phyloP scores from a whole-genome alignment of 1,140 invertebrate genomes.

The Calephelis nemesis region DNA sequence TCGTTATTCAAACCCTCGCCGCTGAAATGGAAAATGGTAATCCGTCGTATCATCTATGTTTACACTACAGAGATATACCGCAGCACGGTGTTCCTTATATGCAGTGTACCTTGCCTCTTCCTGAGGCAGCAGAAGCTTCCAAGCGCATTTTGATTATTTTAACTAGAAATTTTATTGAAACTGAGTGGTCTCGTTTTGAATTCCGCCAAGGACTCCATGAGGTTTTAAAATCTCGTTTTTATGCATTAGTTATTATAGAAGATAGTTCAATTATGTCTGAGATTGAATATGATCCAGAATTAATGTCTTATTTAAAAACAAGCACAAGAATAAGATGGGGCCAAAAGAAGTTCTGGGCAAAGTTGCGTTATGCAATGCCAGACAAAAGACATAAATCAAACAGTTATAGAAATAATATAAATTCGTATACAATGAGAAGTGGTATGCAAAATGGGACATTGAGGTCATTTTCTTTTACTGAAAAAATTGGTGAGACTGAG shows the following conservation, averaged over 20 bases:
- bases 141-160: slow-evolving; percentile 89
- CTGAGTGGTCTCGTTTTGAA: slow-evolving; percentile 92
- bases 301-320: slow-evolving; percentile 92
- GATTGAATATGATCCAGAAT: slow-evolving; percentile 90
- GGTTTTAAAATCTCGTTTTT: slow-evolving; percentile 88
- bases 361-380: slow-evolving; percentile 93
- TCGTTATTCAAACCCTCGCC: slow-evolving; percentile 91
- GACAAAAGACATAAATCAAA: slow-evolving; percentile 70
- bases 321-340: slow-evolving; percentile 90
- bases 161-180: slow-evolving; percentile 91
- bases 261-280: slow-evolving; percentile 87
- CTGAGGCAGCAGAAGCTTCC: slow-evolving; percentile 93
- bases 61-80: slow-evolving; percentile 91
- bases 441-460: slow-evolving; percentile 80
- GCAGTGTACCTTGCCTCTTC: slow-evolving; percentile 86
- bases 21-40: slow-evolving; percentile 91
- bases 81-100: slow-evolving; percentile 84
- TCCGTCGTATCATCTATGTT: slow-evolving; percentile 89
- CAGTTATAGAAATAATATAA: slow-evolving; percentile 86
- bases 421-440: slow-evolving; percentile 86
- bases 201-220: slow-evolving; percentile 91
- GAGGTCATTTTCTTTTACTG: slow-evolving; percentile 71
- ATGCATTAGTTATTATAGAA: slow-evolving; percentile 92
- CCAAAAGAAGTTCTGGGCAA: slow-evolving; percentile 95
- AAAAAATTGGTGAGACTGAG: slow-evolving; percentile 62